phyloP scores from a whole-genome alignment of 53 echinoderm and acorn worm species.

The Luidia sarsii region DNA sequence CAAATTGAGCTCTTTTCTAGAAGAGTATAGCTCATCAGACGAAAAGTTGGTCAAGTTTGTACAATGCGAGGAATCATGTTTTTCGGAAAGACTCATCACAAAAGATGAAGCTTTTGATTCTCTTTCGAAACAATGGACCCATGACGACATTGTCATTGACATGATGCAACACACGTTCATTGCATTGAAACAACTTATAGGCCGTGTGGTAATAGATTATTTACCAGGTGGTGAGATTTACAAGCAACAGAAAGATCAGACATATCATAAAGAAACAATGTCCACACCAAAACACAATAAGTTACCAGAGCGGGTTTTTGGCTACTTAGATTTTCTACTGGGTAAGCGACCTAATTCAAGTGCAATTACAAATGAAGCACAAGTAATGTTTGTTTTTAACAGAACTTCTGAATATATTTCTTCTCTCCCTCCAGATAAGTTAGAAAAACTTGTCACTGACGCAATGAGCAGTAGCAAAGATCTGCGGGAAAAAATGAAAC shows the following conservation, averaged over 20 bases:
- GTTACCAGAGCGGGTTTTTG: slow-evolving; percentile 55
- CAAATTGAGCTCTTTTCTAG: slow-evolving; percentile 8
- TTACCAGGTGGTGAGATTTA: neutral
- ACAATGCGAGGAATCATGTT: slow-evolving; percentile 10
- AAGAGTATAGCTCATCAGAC: neutral
- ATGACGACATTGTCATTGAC: slow-evolving; percentile 16
- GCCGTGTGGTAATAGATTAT: neutral
- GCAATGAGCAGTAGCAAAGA: neutral
- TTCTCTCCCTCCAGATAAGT: neutral
- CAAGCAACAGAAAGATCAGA: slow-evolving; percentile 1
- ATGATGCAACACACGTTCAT: slow-evolving; percentile 30
- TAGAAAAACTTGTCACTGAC: neutral
- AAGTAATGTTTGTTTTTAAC: slow-evolving; percentile 46
- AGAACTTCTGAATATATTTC: slow-evolving; percentile 19
- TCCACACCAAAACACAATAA: slow-evolving; percentile 52
- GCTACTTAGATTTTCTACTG: slow-evolving; percentile 34
- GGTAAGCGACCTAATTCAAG: slow-evolving; percentile 38
- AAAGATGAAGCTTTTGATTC: slow-evolving; percentile 30
- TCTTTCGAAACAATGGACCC: slow-evolving; percentile 4
- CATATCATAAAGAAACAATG: slow-evolving; percentile 6
- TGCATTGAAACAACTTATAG: slow-evolving; percentile 20
- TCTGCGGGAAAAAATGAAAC: neutral
- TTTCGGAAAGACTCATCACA: slow-evolving; percentile 7
- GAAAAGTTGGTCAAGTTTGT: neutral
- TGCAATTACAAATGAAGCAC: slow-evolving; percentile 51